A percentile compares a stretch with the other conserved stretches of the same genome.
Evolutionary conservation across 2,888 invertebrate species (phyloP).

Genomic region (Drosophila sordidapex): DNA sequence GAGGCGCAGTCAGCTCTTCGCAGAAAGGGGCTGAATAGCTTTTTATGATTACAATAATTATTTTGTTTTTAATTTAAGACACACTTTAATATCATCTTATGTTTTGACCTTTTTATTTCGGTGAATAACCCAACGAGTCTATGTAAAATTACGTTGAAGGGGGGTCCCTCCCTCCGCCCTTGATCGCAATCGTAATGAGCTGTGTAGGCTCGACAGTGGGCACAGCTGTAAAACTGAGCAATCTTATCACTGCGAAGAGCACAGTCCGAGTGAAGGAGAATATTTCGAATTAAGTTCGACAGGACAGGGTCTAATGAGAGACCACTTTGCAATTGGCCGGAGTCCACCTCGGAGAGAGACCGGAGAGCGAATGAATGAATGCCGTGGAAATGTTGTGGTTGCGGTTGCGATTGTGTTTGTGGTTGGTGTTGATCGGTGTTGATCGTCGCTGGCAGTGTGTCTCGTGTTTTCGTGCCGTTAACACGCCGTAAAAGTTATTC

Average conservation of each 20-base stretch:
- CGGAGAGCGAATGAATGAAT: not conserved
- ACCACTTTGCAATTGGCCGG: constrained; percentile 17
- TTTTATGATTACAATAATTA: not conserved
- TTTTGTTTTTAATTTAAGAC: not conserved
- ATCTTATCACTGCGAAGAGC: constrained; percentile 51
- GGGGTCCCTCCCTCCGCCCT: not conserved
- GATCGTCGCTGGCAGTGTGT: constrained; percentile 53
- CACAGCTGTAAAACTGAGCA: constrained; percentile 29
- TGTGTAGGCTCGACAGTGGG: constrained; percentile 17
- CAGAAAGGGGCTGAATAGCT: not conserved
- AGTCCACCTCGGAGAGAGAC: constrained; percentile 11
- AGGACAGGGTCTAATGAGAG: constrained; percentile 52
- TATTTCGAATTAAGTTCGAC: constrained; percentile 8
- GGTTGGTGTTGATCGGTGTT: constrained; percentile 5
- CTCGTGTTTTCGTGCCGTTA: constrained; percentile 56
- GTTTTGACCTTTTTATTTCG: not conserved
- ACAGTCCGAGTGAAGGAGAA: not conserved
- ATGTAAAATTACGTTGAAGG: not conserved
- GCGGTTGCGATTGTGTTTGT: not conserved
- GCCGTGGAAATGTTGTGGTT: constrained; percentile 14
- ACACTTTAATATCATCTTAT: not conserved
- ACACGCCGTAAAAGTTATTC: constrained; percentile 59
- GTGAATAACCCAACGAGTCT: not conserved
- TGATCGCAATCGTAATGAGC: constrained; percentile 26
- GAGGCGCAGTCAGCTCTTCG: not conserved